Evolutionary conservation across 2,888 invertebrate genomes (phyloP), one percentile per base, ranked within the genome.

Genomic region (Bellardia pandia): DNA sequence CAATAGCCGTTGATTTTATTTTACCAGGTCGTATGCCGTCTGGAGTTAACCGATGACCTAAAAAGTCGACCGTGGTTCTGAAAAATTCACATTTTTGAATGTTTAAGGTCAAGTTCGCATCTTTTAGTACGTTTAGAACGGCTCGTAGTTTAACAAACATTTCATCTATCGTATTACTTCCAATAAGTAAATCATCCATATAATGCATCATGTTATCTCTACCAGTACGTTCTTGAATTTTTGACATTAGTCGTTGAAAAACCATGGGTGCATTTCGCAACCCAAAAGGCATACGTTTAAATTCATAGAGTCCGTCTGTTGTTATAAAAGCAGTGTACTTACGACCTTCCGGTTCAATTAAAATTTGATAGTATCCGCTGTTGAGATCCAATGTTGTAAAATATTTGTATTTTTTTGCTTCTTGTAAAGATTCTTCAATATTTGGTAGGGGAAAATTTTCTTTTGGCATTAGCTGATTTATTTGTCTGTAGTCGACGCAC

Each of bases 371-470:
- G 37, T 87, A 88, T 1, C 83, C 88, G 11, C 69, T 85, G 69
- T 85, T 88, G 51, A 89, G 62, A 30, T 86, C 88, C 5, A 88
- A 42, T 8, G 69, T 66, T 23, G 78, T 40, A 51, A 58, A 88
- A 81, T 37, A 68, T 45, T 56, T 69, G 16, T 64, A 87, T 11
- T 58, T 53, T 16, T 23, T 85, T 4, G 79, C 81, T 3, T 48
- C 71, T 6, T 88, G 83, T 1, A 86, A 45, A 0, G 66, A 30
- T 60, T 88, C 85, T 30, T 86, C 83, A 4, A 89, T 89, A 58
- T 88, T 88, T 0, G 86, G 88, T 33, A 85, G 77, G 14, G 89
- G 88, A 42, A 66, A 87, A 1, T 85, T 62, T 53, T 88, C 69
- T 66, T 84, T 89, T 3, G 16, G 48, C 48, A 79, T 81, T 2